These are phyloP conservation scores for Neoarius graeffei DNA, from an alignment of 2,113 vertebrate genomes.

Conservation along the genomic window DNA sequence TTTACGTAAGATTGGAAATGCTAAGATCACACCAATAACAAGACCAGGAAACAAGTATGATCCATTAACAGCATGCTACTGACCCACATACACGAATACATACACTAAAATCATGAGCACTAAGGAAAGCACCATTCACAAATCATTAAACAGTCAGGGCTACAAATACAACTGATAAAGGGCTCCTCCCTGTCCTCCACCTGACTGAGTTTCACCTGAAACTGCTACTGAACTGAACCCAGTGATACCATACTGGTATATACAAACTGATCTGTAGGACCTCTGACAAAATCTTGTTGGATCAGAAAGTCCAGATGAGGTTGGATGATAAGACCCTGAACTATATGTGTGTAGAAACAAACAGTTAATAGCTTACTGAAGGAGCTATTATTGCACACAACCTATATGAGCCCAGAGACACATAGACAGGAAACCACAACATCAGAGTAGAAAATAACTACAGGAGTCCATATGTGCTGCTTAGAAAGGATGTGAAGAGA, in stretches of 20 bases:
- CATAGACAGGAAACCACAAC: constrained; percentile 59
- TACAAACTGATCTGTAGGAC: not conserved
- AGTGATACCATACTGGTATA: not conserved
- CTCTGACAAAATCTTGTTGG: not conserved
- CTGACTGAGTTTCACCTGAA: constrained; percentile 36
- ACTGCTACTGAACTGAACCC: not conserved
- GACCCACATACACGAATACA: constrained; percentile 17
- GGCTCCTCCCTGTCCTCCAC: constrained; percentile 38
- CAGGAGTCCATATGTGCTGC: not conserved
- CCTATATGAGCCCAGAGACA: constrained; percentile 15
- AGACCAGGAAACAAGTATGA: constrained; percentile 14
- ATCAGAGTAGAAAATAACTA: constrained; percentile 41
- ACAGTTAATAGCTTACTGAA: constrained; percentile 15
- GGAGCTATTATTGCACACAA: constrained; percentile 18
- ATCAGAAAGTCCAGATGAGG: not conserved
- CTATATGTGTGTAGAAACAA: constrained; percentile 19
- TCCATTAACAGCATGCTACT: not conserved
- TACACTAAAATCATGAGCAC: not conserved
- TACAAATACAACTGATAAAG: constrained; percentile 13
- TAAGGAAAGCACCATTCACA: constrained; percentile 34
- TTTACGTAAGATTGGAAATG: constrained; percentile 50
- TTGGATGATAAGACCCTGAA: not conserved
- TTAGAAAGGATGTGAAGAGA: constrained; percentile 10
- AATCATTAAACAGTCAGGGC: constrained; percentile 47
- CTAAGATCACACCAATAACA: constrained; percentile 23